Conservation (phyloP, 1,140 invertebrate species). For the Trichomalopsis sarcophagae region DNA sequence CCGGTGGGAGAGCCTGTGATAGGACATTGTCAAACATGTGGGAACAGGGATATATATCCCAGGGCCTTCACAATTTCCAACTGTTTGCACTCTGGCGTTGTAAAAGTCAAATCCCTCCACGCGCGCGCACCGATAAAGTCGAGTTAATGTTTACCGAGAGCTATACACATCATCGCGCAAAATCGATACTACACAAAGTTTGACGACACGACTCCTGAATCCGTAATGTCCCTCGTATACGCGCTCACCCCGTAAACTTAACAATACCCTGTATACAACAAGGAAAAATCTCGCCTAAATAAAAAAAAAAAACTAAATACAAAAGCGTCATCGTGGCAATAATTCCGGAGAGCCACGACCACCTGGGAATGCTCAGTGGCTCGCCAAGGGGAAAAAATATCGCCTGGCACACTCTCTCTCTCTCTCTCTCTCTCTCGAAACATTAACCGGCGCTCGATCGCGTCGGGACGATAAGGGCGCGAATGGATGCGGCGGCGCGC, state of each 20-base stretch:
- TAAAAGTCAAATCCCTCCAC: background rate
- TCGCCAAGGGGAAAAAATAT: background rate
- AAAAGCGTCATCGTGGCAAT: background rate
- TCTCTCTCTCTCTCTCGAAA: background rate
- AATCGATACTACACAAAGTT: background rate
- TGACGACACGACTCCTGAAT: background rate
- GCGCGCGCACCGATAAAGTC: background rate
- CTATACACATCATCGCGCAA: background rate
- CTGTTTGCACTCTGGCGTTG: background rate
- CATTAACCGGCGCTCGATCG: constrained; percentile 11
- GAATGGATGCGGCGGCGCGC: background rate
- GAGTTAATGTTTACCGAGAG: background rate
- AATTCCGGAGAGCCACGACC: background rate
- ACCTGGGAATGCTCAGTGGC: background rate
- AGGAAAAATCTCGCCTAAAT: no score
- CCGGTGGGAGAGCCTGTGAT: background rate
- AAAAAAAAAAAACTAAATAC: background rate
- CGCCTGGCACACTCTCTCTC: no score
- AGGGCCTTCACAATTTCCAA: background rate
- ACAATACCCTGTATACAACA: background rate
- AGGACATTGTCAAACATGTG: background rate
- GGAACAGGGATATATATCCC: background rate
- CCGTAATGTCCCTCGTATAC: background rate
- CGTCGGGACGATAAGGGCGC: background rate
- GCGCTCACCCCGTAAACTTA: background rate